These are phyloP conservation scores for Scolopax mira DNA, from an alignment of 2,113 vertebrate species.

Conservation along the genomic window DNA sequence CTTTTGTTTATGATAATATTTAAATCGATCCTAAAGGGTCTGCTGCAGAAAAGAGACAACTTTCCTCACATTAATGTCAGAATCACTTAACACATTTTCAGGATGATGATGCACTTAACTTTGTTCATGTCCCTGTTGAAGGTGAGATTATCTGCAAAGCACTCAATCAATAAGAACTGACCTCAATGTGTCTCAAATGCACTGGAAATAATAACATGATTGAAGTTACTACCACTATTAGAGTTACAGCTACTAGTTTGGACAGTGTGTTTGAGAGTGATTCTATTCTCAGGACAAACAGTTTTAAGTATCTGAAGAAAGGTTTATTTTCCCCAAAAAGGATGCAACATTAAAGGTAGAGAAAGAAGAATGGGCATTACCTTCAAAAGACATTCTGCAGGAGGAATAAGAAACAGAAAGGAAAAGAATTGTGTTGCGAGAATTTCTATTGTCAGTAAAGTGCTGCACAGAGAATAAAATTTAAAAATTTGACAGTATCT, in stretches of 20 bases:
- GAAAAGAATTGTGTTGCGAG: background rate
- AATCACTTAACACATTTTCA: background rate
- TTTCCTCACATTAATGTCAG: background rate
- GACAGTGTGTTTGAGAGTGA: background rate
- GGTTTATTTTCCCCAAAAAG: background rate
- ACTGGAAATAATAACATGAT: background rate
- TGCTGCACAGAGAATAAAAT: background rate
- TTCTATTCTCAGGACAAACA: background rate
- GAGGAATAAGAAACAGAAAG: background rate
- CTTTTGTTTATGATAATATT: background rate
- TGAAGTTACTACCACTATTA: background rate
- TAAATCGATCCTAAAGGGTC: background rate
- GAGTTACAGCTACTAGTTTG: background rate
- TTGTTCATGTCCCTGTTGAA: background rate
- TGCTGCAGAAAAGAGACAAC: background rate
- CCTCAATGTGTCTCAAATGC: background rate
- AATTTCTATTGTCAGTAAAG: background rate
- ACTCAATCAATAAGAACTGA: background rate
- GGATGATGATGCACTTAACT: background rate
- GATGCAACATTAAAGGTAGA: background rate
- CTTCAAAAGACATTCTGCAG: background rate
- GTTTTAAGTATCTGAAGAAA: background rate
- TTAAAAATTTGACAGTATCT: background rate
- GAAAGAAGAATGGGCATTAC: background rate
- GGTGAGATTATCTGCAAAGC: background rate